Base-by-base conservation (phyloP, 1,140 invertebrate genomes). In the Amphibalanus amphitrite region DNA sequence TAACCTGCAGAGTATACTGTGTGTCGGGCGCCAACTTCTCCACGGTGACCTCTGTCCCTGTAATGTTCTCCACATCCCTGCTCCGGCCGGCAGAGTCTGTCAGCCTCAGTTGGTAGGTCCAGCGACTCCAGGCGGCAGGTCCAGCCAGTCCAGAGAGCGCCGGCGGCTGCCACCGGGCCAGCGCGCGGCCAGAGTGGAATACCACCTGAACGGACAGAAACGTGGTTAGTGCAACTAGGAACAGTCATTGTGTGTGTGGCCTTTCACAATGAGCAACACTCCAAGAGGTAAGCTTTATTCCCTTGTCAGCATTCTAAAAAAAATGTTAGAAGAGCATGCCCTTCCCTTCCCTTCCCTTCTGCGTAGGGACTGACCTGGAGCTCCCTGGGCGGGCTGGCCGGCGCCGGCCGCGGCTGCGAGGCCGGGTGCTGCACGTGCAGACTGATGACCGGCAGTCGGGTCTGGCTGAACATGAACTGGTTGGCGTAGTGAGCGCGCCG, bases 111-210 rank as follows among this genome's bases (percentile, higher is more conserved):
- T 76, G 25, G 81, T 82, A 30, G 59, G 76, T 47, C 78, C 78
- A 86, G 86, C 3, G 82, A 84, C 69, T 23, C 72, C 73, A 26
- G 73, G 30, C 25, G 91, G 93, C 90, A 90, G 94, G 0, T 29
- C 4, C 25, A 74, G 28, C 28, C 69, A 30, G 47, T 73, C 87
- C 87, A 23, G 93, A 78, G 0, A 88, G 78, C 76, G 88, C 84
- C 0, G 93, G 93, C 10, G 84, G 83, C 33, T 86, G 82, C 92
- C 93, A 95, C 0, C 85, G 85, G 20, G 92, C 85, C 30, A 75
- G 70, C 68, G 72, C 75, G 30, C 76, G 28, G 30, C 71, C n/a
- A 73, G 28, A 65, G 72, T 69, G 38, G 74, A 59, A 59, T 20
- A 59, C 47, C 74, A 30, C 69, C 68, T 29, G 69, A 69, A 28